Evolutionary conservation across 1,140 invertebrate genomes (phyloP).

Genomic region (Dinothrombium tinctorium): DNA sequence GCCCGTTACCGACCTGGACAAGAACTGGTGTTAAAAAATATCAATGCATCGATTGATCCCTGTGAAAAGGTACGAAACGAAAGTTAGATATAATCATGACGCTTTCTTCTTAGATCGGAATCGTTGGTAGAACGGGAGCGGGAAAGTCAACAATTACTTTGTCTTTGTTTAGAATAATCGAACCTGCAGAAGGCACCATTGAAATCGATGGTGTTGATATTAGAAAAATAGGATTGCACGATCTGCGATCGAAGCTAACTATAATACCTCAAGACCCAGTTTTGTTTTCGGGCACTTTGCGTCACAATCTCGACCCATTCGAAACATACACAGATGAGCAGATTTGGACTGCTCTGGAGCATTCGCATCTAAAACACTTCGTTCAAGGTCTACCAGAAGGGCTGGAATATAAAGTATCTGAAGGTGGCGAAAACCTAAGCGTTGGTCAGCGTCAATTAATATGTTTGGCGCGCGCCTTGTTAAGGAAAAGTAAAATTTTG

Average conservation of each 20-base stretch:
- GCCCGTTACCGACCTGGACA: slow-evolving; percentile 18
- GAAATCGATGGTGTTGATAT: slow-evolving; percentile 78
- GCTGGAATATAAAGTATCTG: slow-evolving; percentile 9
- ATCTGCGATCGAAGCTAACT: slow-evolving; percentile 57
- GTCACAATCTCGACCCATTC: slow-evolving; percentile 21
- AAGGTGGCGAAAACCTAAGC: slow-evolving; percentile 15
- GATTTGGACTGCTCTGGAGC: slow-evolving; percentile 15
- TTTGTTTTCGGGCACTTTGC: slow-evolving; percentile 28
- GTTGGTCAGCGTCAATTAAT: slow-evolving; percentile 28
- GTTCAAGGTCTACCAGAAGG: slow-evolving; percentile 7
- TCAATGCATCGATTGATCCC: slow-evolving; percentile 17
- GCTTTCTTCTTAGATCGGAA: slow-evolving; percentile 1
- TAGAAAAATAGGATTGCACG: slow-evolving; percentile 58
- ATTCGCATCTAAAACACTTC: slow-evolving; percentile 15
- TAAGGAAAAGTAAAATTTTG: slow-evolving; percentile 27
- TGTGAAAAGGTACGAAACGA: slow-evolving; percentile 27
- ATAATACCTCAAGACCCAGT: slow-evolving; percentile 57
- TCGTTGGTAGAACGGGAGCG: slow-evolving; percentile 21
- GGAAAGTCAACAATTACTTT: slow-evolving; percentile 30
- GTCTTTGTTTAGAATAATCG: slow-evolving; percentile 29
- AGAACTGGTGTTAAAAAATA: slow-evolving; percentile 20
- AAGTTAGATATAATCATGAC: too few relatives aligned
- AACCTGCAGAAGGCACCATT: slow-evolving; percentile 39
- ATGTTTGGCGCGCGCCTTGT: slow-evolving; percentile 30
- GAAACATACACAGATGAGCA: slow-evolving; percentile 12